A percentile compares a stretch with the other conserved stretches of the same genome.
phyloP scores from a whole-genome alignment of 2,888 invertebrate genomes.

The Cheilosia soror region DNA sequence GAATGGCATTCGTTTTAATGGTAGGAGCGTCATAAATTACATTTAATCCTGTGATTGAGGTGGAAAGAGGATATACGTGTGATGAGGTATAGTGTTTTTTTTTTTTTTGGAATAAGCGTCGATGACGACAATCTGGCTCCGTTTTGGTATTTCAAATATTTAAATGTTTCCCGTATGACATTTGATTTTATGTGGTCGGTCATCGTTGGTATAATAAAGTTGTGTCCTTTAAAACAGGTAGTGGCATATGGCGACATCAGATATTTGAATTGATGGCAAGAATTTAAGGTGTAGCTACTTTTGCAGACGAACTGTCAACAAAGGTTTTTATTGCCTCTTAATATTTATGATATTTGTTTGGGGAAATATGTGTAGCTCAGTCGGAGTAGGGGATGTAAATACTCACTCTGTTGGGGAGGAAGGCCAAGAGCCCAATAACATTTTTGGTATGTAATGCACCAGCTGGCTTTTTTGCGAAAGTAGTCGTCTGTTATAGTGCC shows the following conservation, averaged over 20 bases:
- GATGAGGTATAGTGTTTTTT: neutral
- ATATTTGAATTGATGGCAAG: neutral
- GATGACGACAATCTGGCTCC: slow-evolving; percentile 44
- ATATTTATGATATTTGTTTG: too few species aligned
- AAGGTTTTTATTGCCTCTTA: neutral
- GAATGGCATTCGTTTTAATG: slow-evolving; percentile 29
- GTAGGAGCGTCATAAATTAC: slow-evolving; percentile 41
- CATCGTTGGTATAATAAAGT: slow-evolving; percentile 23
- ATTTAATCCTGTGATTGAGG: slow-evolving; percentile 45
- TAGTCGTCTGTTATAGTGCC: too few species aligned
- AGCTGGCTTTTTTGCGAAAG: too few species aligned
- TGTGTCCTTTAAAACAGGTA: slow-evolving; percentile 4
- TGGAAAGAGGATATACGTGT: slow-evolving; percentile 14
- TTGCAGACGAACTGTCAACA: neutral
- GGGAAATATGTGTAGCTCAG: too few species aligned
- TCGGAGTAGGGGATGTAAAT: too few species aligned
- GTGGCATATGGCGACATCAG: neutral
- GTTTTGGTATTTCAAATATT: slow-evolving; percentile 41
- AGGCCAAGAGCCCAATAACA: too few species aligned
- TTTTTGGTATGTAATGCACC: too few species aligned
- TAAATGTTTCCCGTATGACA: slow-evolving; percentile 26
- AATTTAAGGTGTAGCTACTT: neutral
- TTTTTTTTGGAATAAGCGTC: neutral
- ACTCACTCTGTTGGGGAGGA: too few species aligned
- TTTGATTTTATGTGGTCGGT: neutral